Conservation (phyloP, 2,888 invertebrate species). For the Kuschelorhynchus macadamiae region DNA sequence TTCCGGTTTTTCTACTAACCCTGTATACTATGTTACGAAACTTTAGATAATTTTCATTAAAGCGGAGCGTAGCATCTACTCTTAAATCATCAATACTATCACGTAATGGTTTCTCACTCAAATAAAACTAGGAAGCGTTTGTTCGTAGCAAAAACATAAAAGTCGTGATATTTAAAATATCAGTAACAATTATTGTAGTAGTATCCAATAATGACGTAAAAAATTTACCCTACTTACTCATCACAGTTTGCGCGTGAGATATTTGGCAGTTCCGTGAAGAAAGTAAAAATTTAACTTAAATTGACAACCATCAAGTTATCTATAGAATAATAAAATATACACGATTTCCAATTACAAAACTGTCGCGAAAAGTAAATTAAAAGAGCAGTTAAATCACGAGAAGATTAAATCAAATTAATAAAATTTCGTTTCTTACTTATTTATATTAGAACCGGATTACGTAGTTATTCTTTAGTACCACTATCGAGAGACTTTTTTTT, state of each 20-base stretch:
- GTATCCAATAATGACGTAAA: not conserved
- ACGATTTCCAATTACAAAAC: conserved; percentile 14
- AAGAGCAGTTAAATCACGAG: too few relatives aligned
- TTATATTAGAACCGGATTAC: too few relatives aligned
- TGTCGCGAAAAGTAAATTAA: not conserved
- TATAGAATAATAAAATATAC: conserved; percentile 29
- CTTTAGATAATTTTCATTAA: too few relatives aligned
- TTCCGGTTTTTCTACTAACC: too few relatives aligned
- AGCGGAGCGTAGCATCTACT: too few relatives aligned
- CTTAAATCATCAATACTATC: too few relatives aligned
- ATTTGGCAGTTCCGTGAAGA: conserved; percentile 40
- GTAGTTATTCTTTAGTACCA: too few relatives aligned
- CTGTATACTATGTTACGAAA: too few relatives aligned
- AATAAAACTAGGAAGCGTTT: conserved; percentile 5
- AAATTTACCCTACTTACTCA: conserved; percentile 4
- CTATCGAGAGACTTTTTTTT: too few relatives aligned
- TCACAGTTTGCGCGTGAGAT: conserved; percentile 24
- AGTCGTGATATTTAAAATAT: not conserved
- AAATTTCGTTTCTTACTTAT: too few relatives aligned
- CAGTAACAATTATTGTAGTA: conserved; percentile 1
- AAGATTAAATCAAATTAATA: too few relatives aligned
- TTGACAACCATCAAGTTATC: conserved; percentile 38
- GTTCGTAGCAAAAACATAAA: conserved; percentile 11
- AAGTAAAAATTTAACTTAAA: conserved; percentile 34
- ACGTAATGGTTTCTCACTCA: too few relatives aligned